Evolutionary conservation across 2,113 vertebrate genomes (phyloP), one percentile per base, ranked within the genome.

Genomic region (Pseudorasbora parva): DNA sequence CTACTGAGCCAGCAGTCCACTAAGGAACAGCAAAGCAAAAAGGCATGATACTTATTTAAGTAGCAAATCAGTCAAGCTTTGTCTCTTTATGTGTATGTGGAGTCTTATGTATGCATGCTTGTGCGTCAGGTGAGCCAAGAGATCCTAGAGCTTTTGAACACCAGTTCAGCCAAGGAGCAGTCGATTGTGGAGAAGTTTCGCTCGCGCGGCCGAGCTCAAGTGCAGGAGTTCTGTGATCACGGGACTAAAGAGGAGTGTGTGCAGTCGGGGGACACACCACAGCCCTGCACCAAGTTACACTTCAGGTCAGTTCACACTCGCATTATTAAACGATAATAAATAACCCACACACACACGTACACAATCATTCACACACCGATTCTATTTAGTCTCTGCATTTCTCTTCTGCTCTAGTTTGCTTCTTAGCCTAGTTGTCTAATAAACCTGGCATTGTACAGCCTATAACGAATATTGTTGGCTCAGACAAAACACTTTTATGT

Each of bases 141-240:
- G 92, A 98, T 98, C 82, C 92, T 98, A 85, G 97, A 98, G 89
- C 94, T 98, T 27, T 91, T 98, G 7, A 97, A 97, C 87, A 95
- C 97, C 71, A 97, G 95, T 88, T 97, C 97, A 5, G 97, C 97
- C 15, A 98, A 97, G 87, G 97, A 98, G 82, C 97, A 98, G 77
- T 98, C 97, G 73, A 98, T 98, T 23, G 96, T 98, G 87, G 96
- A 97, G 87, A 98, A 98, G 90, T 98, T 98, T 81, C 92, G 97
- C 1, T 98, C 97, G 0, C 95, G 96, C 0, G 97, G 97, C 17
- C 93, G 97, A 14, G 97, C 97, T 60, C 97, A 98, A 87, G 97
- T 98, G 2, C 97, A 98, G 86, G 97, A 98, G 87, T 98, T 98
- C 90, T 98, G 97, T 54, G 97, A 98, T 84, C 95, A 97, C 41